Conservation (phyloP, 2,888 invertebrate species). For the Platycnemis pennipes region DNA sequence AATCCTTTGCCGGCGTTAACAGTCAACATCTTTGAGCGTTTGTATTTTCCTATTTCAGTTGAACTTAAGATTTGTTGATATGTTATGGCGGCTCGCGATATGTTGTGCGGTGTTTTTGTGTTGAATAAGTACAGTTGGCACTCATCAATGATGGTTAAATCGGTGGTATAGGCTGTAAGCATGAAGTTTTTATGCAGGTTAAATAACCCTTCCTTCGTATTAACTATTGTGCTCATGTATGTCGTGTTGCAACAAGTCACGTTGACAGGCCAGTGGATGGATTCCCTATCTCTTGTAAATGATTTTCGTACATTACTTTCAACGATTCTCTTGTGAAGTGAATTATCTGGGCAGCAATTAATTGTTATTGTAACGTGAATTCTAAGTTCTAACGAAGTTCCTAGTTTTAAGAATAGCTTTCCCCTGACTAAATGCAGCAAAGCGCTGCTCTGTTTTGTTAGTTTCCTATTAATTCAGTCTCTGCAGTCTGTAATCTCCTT, state of each 20-base stretch:
- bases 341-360: neutral
- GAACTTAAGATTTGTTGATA: constrained; percentile 42
- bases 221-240: neutral
- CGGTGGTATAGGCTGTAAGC: neutral
- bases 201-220: neutral
- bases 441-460: neutral
- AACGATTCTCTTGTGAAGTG: neutral
- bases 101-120: constrained; percentile 1
- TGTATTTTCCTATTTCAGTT: neutral
- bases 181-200: neutral
- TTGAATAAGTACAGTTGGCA: neutral
- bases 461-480: neutral
- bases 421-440: neutral
- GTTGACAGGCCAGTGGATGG: neutral
- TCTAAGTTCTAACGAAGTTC: neutral
- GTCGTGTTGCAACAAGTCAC: constrained; percentile 38
- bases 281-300: neutral
- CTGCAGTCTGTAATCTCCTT: neutral
- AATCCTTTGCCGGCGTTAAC: constrained; percentile 23
- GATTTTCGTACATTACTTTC: neutral
- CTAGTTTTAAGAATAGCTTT: neutral
- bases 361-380: neutral
- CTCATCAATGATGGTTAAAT: neutral
- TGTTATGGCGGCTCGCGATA: constrained; percentile 52
- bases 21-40: neutral